Base-by-base conservation (phyloP, 2,888 invertebrate genomes). In the Dryococelus australis region DNA sequence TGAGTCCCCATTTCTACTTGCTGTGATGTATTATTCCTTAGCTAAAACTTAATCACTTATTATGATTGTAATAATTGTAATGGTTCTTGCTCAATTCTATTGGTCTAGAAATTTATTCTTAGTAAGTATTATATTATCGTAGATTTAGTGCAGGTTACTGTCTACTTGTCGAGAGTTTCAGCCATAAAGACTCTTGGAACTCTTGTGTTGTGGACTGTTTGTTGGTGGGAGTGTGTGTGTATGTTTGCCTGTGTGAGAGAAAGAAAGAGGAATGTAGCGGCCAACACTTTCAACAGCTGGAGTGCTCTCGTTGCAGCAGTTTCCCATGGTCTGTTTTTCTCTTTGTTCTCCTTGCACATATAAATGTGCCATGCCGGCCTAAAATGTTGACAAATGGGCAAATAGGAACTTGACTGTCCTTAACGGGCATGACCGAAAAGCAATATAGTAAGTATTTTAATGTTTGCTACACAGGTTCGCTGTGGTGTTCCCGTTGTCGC, bases 21-120 rank as follows among this genome's bases (percentile, higher is more conserved):
- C 88, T 88, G 88, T 88, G 88, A 88, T 88, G 88, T 87, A 88
- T 87, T 87, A 86, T 87, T 65, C 65, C 65, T 24, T 65, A 65
- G 65, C 65, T 65, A 65, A 65, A 65, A 47, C 47, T n/a, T 65
- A n/a, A 65, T 65, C 65, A 65, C 65, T 16, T 1, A 65, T 65
- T 65, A 65, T 65, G 65, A 65, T 65, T 65, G 65, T 65, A 65
- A 65, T 65, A n/a, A n/a, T 65, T 65, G 65, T 65, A 65, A 65
- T n/a, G n/a, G 65, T 65, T 65, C n/a, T 65, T 65, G 65, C 65
- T 65, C 65, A 65, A 65, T 24, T 65, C 65, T 65, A 65, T 65
- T 65, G 65, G n/a, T 65, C 65, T 65, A 65, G 65, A 65, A 65
- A 65, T 8, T n/a, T 65, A 65, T 65, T 65, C 65, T 65, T 65